These are phyloP conservation scores for Oreochromis niloticus DNA, from an alignment of 2,113 vertebrate genomes.

Conservation along the genomic window DNA sequence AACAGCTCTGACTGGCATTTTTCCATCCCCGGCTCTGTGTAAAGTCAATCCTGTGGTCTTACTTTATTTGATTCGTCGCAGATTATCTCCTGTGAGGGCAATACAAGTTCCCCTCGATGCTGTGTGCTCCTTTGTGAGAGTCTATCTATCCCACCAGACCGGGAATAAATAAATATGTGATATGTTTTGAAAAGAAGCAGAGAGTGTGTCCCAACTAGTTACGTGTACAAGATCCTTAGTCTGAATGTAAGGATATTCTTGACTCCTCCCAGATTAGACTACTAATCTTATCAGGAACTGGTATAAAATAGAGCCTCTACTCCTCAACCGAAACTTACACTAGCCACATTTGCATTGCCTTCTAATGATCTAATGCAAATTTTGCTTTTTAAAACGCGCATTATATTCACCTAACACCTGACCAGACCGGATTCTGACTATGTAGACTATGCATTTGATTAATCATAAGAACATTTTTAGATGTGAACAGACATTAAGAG, in stretches of 20 bases:
- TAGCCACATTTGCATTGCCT: not conserved
- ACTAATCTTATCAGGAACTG: constrained; percentile 70
- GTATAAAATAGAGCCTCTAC: constrained; percentile 20
- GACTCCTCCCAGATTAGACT: constrained; percentile 63
- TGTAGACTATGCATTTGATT: not conserved
- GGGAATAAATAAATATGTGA: not conserved
- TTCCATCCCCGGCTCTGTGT: not conserved
- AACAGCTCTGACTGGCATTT: constrained; percentile 4
- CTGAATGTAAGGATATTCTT: constrained; percentile 42
- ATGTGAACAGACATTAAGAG: not conserved
- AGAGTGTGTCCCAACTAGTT: not conserved
- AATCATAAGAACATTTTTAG: not conserved
- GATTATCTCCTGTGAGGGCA: constrained; percentile 44
- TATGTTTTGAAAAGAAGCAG: not conserved
- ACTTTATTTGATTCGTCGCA: constrained; percentile 44
- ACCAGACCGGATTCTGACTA: not conserved
- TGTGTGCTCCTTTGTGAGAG: not conserved
- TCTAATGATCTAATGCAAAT: not conserved
- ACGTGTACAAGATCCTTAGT: not conserved
- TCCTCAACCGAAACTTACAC: constrained; percentile 3
- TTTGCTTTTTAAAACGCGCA: not conserved
- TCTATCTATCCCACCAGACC: not conserved
- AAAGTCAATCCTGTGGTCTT: constrained; percentile 46
- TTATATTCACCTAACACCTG: not conserved
- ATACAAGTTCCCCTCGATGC: not conserved